These are phyloP conservation scores for Atrichornis clamosus DNA, from an alignment of 2,113 vertebrate genomes.

Conservation along the genomic window DNA sequence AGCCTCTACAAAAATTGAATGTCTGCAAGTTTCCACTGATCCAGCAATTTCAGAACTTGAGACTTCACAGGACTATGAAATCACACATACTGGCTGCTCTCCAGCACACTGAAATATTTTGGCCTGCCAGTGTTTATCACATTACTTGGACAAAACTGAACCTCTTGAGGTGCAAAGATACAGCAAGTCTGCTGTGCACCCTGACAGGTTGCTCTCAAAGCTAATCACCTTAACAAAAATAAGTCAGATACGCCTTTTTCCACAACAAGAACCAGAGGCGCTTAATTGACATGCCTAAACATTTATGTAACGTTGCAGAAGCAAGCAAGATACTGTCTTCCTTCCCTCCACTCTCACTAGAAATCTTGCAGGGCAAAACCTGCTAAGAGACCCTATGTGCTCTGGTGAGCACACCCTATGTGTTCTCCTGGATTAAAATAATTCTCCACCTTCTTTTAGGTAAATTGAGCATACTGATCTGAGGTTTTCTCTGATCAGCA, in stretches of 20 bases:
- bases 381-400: background rate
- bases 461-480: background rate
- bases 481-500: background rate
- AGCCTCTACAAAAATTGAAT: background rate
- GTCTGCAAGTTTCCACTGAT: background rate
- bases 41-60: background rate
- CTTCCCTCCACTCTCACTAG: background rate
- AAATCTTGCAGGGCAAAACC: background rate
- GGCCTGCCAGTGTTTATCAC: no score
- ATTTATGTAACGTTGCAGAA: background rate
- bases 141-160: background rate
- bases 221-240: background rate
- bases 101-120: background rate
- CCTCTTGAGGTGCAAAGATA: background rate
- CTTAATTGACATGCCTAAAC: background rate
- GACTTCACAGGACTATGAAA: background rate
- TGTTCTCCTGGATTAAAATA: background rate
- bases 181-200: background rate
- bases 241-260: background rate
- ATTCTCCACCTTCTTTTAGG: background rate
- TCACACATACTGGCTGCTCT: fast-evolving
- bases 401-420: background rate
- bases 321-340: background rate
- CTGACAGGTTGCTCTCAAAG: background rate
- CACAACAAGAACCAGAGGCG: background rate